Evolutionary conservation across 2,113 vertebrate species (phyloP).

Genomic region (Gallinago media): DNA sequence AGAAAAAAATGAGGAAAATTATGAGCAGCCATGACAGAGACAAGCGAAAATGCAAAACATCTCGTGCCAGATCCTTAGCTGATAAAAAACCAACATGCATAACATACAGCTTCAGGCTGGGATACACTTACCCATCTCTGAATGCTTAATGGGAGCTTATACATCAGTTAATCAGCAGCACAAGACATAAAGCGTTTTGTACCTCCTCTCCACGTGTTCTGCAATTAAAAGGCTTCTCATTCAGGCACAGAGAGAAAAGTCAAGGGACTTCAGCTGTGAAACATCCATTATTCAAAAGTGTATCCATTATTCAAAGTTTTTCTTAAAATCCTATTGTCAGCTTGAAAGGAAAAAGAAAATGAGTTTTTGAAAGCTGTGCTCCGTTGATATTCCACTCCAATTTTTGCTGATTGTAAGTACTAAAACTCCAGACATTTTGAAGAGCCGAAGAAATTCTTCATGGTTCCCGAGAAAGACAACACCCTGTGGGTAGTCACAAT

Average conservation of each 20-base stretch:
- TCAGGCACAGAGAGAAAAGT: slow-evolving; percentile 50
- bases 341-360: slow-evolving; percentile 61
- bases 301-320: slow-evolving; percentile 72
- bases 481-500: background rate
- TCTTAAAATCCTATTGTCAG: slow-evolving; percentile 60
- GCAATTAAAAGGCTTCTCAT: slow-evolving; percentile 66
- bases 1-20: background rate
- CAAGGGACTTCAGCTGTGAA: slow-evolving; percentile 38
- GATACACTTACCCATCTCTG: slow-evolving; percentile 15
- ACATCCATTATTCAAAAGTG: slow-evolving; percentile 70
- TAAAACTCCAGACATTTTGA: slow-evolving; percentile 33
- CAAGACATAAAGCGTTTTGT: slow-evolving; percentile 46
- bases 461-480: background rate
- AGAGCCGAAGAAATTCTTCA: slow-evolving; percentile 7
- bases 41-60: background rate
- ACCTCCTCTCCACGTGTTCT: slow-evolving; percentile 20
- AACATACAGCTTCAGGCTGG: background rate
- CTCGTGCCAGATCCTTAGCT: background rate
- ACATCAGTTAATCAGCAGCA: slow-evolving; percentile 41
- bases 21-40: background rate
- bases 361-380: slow-evolving; percentile 53
- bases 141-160: slow-evolving; percentile 50
- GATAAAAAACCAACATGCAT: background rate
- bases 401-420: slow-evolving; percentile 37
- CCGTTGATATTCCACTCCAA: slow-evolving; percentile 32